Evolutionary conservation across 2,797 vertebrate species (phyloP), one percentile per base, ranked within the genome.

Genomic region (Sciaenops ocellatus): DNA sequence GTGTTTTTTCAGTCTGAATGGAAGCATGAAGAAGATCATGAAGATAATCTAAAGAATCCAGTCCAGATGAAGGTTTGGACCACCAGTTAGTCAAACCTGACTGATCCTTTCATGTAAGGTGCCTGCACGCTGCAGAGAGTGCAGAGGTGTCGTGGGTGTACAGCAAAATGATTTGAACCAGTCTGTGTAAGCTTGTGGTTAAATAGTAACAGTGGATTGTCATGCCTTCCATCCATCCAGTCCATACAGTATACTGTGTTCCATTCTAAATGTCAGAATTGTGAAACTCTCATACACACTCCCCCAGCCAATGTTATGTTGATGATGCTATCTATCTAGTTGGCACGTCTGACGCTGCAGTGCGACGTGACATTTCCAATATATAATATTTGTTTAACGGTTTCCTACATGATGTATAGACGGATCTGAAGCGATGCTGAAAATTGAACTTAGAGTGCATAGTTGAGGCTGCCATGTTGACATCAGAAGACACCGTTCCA

Each of bases 171-270:
- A 67, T 77, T 56, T 70, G 42, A 79, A 60, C 65, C 59, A 52
- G 73, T 81, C 72, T 70, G 44, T 78, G 55, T 77, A 78, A 80
- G 79, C 82, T 80, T 70, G 79, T 77, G 61, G 71, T 85, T 59
- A 28, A 76, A 30, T 66, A 57, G 67, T 81, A 62, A 48, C 64
- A 34, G 65, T 82, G 54, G 57, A 65, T 59, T 3, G 51, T 22
- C 15, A 76, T 71, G 66, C 70, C 70, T 62, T 82, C 52, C 66
- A 69, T 83, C 63, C 79, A 80, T 70, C 68, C 60, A 62, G 24
- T 61, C 64, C 34, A 69, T n/a, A 1, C 66, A 52, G 20, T 41
- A 24, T 26, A 42, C 63, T 44, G 50, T 73, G 72, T 66, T 63
- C 50, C 60, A 68, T 77, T 59, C 42, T 44, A 67, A 22, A 69